Base-by-base conservation (phyloP, 2,888 invertebrate species). In the Ommatoiulus sabulosus region DNA sequence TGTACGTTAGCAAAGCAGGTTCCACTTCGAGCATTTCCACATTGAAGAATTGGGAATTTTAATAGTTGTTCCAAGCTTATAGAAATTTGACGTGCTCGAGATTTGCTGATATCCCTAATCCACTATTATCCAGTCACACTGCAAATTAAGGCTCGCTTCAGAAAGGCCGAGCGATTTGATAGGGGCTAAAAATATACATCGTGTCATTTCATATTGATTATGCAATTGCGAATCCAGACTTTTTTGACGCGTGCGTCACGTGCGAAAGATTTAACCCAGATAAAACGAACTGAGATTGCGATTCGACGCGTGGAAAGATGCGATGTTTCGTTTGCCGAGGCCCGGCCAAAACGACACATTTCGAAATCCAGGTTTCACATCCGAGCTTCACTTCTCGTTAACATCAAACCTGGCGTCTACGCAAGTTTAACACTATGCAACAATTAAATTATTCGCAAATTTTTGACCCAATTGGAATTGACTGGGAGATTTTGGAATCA, bases 101-200 rank as follows among this genome's bases (percentile, higher is more conserved):
- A 52, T 52, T 52, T 5, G 5, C 52, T 52, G 52, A 52, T 52
- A 52, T 52, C 52, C 52, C 52, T 52, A 52, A 52, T 52, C 52
- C 52, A 12, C 52, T 52, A 52, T 52, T 52, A 52, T 52, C 52
- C 52, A 52, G 52, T 52, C 52, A 52, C 52, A 52, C 52, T 52
- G 52, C 52, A 52, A 52, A 52, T 52, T 52, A 52, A 52, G 52
- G 52, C 12, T 52, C 8, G 52, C 52, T 12, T 5, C 15, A 52
- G 5, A 52, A 52, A 52, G 52, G 52, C 52, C 15, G 52, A 3
- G 52, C 52, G 15, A 52, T 52, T 52, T 52, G 52, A 52, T 52
- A 52, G 52, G 52, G 52, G 52, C 52, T 52, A 52, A 52, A 52
- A 52, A 52, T 52, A 52, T 52, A 52, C 52, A 52, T 52, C 52